These are phyloP conservation scores for Bursaphelenchus okinawaensis DNA, from an alignment of 2,888 invertebrate species.

Conservation along the genomic window DNA sequence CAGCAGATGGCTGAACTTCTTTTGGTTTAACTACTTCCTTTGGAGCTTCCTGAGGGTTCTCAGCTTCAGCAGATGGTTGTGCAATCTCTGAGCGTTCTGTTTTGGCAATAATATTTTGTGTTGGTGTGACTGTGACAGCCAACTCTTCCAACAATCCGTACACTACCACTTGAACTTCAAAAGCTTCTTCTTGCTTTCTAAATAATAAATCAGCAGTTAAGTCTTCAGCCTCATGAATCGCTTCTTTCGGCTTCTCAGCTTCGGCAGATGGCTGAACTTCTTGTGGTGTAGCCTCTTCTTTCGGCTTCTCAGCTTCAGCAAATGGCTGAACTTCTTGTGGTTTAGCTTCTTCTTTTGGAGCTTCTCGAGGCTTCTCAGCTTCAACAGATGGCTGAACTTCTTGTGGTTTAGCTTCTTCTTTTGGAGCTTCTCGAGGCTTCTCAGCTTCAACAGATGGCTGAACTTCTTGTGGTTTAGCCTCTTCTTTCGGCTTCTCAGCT, in stretches of 20 bases:
- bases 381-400: not conserved
- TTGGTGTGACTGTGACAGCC: no score
- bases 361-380: not conserved
- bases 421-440: not conserved
- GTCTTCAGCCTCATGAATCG: not conserved
- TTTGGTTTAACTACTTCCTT: not conserved
- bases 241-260: not conserved
- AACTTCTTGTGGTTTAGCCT: not conserved
- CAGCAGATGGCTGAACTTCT: not conserved
- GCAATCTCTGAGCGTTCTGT: not conserved
- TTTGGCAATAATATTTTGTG: not conserved
- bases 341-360: conserved; percentile 2
- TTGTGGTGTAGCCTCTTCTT: not conserved
- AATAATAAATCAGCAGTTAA: not conserved
- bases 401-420: not conserved
- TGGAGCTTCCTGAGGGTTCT: not conserved
- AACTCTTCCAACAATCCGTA: not conserved
- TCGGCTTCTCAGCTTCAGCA: not conserved
- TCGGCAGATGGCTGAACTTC: not conserved
- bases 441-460: not conserved
- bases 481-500: conserved; percentile 2
- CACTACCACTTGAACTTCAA: not conserved
- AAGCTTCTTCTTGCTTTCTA: not conserved
- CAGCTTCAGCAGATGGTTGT: not conserved
- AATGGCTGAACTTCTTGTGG: not conserved